phyloP scores from a whole-genome alignment of 2,797 vertebrate species.

The Poecilia wingei region DNA sequence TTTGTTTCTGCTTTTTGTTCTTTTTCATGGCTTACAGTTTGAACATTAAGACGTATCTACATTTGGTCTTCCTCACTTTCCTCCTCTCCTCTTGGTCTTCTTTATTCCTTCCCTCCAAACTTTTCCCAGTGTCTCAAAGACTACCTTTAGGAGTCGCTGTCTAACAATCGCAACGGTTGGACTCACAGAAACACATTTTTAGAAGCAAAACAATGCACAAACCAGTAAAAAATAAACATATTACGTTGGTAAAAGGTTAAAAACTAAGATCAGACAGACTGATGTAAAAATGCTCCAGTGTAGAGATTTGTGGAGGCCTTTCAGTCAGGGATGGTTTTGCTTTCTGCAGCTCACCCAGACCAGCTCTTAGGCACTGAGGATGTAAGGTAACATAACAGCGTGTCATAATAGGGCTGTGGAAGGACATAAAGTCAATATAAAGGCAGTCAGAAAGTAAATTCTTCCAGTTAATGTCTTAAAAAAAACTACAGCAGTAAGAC shows the following conservation, averaged over 20 bases:
- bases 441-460: conserved; percentile 12
- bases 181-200: conserved; percentile 17
- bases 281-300: conserved; percentile 6
- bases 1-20: conserved; percentile 52
- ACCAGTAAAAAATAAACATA: not conserved
- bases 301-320: conserved; percentile 39
- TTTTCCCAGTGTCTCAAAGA: conserved; percentile 64
- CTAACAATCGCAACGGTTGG: conserved; percentile 1
- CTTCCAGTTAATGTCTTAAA: conserved; percentile 36
- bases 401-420: conserved; percentile 1
- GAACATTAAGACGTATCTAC: conserved; percentile 66
- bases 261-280: conserved; percentile 31
- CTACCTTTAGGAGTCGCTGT: conserved; percentile 46
- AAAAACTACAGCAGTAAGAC: conserved; percentile 7
- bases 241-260: not conserved
- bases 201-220: conserved; percentile 36
- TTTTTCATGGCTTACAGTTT: conserved; percentile 70
- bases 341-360: not conserved
- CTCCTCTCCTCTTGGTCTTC: conserved; percentile 61
- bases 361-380: conserved; percentile 16
- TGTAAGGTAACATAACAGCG: not conserved
- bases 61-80: conserved; percentile 62
- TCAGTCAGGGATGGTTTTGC: not conserved
- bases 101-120: conserved; percentile 10
- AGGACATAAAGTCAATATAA: conserved; percentile 1